Evolutionary conservation across 1,140 invertebrate species (phyloP), one percentile per base, ranked within the genome.

Genomic region (Apis cerana): DNA sequence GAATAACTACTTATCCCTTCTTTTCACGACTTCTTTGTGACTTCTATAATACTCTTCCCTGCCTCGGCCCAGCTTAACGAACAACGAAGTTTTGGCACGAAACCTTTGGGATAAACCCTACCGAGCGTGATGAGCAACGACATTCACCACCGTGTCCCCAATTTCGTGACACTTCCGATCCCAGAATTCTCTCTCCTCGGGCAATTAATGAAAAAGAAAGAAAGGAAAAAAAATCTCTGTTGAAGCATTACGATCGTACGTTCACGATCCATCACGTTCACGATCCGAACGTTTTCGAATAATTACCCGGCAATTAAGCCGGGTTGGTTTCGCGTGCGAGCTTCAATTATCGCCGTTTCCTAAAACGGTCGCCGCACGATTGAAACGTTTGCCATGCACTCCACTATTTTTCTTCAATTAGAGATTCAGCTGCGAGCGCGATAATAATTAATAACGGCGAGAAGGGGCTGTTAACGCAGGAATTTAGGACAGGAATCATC

Each of bases 21-120:
- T 56, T 33, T 50, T 19, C 19, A 50, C 62, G 52, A 8, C 33
- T 9, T 10, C 12, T 11, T 54, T 68, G 74, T 61, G 56, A 68
- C 56, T 76, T 76, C 19, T 76, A n/a, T n/a, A 68, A 82, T 76
- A 82, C 17, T 61, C 64, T 61, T 69, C 15, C 21, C 33, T 56
- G 52, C n/a, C 52, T 54, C 15, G 61, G 11, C 48, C 27, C 52
- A n/a, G 70, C 27, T 80, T 80, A 80, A 80, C 78, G 78, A 80
- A 80, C 69, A 65, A 70, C 21, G 78, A 80, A 65, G 78, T 75
- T 80, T 80, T 58, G 69, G 70, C 70, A 72, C 70, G 52, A 50
- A 58, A 74, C 23, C 77, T 17, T 61, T 50, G 19, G 19, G 54
- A 54, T 62, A 80, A 80, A 80, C 59, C 19, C 59, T 7, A 50